These are phyloP conservation scores for Trachelipus rathkii DNA, from an alignment of 1,140 invertebrate genomes.

Conservation along the genomic window DNA sequence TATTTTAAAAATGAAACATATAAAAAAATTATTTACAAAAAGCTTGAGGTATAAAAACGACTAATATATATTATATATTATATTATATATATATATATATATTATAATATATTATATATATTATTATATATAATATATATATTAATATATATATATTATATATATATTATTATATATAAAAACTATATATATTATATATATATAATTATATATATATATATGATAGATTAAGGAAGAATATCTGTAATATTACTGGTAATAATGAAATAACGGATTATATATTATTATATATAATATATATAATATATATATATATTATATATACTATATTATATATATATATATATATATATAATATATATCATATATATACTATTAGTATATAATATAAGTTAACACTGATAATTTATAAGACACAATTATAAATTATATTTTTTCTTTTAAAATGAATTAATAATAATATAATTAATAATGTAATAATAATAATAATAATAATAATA, in stretches of 20 bases:
- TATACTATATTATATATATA: too few species aligned
- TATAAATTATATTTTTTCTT: neutral
- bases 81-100: conserved; percentile 13
- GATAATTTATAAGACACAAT: neutral
- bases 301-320: too few species aligned
- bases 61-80: conserved; percentile 2
- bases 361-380: too few species aligned
- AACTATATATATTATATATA: neutral
- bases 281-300: too few species aligned
- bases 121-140: neutral
- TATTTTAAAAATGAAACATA: too few species aligned
- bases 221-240: too few species aligned
- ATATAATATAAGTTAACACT: neutral
- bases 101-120: neutral
- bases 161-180: neutral
- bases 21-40: conserved; percentile 12
- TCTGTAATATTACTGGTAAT: too few species aligned
- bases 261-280: too few species aligned
- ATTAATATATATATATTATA: neutral
- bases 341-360: too few species aligned
- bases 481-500: neutral
- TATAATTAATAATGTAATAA: neutral
- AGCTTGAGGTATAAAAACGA: conserved; percentile 10
- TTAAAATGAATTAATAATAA: neutral
- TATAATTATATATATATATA: too few species aligned